A percentile compares a stretch with the other conserved stretches of the same genome.
phyloP scores from a whole-genome alignment of 2,888 invertebrate genomes.

The Synergus laeviventris region DNA sequence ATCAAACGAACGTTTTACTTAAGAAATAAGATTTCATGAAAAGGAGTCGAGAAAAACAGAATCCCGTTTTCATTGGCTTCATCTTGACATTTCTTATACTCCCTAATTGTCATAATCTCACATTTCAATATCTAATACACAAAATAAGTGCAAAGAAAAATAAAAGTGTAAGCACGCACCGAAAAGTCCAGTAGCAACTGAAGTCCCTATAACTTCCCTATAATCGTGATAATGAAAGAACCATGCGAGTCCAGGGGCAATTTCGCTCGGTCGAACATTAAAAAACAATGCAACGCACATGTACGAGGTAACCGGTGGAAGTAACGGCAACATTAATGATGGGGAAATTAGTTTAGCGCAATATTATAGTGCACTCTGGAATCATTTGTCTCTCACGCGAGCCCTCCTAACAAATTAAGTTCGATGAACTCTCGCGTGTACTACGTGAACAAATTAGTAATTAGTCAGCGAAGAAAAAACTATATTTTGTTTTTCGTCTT shows the following conservation, averaged over 20 bases:
- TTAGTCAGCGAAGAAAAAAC: conserved; percentile 3
- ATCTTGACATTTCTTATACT: neutral
- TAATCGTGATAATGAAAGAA: conserved; percentile 2
- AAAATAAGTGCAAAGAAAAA: neutral
- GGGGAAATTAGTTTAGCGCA: conserved; percentile 17
- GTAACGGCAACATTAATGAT: conserved; percentile 17
- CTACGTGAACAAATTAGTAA: neutral
- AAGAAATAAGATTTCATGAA: too few species aligned
- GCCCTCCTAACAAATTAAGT: conserved; percentile 17
- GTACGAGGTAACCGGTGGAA: neutral
- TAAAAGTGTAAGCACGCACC: neutral
- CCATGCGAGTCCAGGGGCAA: neutral
- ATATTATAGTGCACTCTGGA: conserved; percentile 16
- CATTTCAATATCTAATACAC: neutral
- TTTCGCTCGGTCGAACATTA: conserved; percentile 2
- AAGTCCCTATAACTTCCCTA: neutral
- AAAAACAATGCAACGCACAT: conserved; percentile 1
- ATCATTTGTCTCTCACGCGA: conserved; percentile 20
- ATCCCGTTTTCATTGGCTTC: neutral
- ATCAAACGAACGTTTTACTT: neutral
- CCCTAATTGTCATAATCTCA: neutral
- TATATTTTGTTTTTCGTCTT: neutral
- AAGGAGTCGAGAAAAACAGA: neutral
- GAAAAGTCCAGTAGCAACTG: neutral
- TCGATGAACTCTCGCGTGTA: conserved; percentile 13